Evolutionary conservation across 2,113 vertebrate species (phyloP).

Genomic region (Chelonoidis abingdonii): DNA sequence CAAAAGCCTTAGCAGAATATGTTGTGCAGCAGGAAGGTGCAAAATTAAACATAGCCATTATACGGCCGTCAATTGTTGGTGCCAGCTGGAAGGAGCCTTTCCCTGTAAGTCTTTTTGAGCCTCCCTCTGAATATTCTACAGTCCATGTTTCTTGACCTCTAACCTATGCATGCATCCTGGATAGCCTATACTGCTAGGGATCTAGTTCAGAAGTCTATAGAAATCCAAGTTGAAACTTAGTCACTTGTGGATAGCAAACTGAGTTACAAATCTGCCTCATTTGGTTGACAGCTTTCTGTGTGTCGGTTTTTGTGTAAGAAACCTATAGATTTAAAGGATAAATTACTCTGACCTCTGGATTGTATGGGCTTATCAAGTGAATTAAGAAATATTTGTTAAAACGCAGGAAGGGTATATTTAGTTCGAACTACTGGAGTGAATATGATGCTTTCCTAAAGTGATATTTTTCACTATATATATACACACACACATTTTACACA

Average conservation of each 20-base stretch:
- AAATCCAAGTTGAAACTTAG: neutral
- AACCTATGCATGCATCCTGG: neutral
- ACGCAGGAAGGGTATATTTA: neutral
- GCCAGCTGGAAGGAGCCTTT: constrained; percentile 99
- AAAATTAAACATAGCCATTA: constrained; percentile 91
- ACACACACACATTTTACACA: neutral
- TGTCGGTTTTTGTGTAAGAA: neutral
- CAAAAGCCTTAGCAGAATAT: constrained; percentile 96
- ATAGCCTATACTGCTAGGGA: neutral
- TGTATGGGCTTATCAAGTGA: neutral
- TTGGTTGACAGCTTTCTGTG: neutral
- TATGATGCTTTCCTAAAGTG: neutral
- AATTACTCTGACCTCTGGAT: neutral
- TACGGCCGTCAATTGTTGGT: constrained; percentile 97
- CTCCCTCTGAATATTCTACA: neutral
- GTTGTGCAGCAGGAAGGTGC: constrained; percentile 93
- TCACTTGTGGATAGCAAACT: neutral
- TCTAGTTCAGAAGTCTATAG: neutral
- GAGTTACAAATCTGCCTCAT: neutral
- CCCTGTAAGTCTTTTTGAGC: constrained; percentile 85
- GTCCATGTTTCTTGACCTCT: neutral
- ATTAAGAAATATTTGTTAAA: neutral
- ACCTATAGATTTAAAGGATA: neutral
- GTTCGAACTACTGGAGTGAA: neutral
- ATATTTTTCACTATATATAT: neutral